Conservation (phyloP, 2,113 vertebrate species). For the Benitochromis conjunctus region DNA sequence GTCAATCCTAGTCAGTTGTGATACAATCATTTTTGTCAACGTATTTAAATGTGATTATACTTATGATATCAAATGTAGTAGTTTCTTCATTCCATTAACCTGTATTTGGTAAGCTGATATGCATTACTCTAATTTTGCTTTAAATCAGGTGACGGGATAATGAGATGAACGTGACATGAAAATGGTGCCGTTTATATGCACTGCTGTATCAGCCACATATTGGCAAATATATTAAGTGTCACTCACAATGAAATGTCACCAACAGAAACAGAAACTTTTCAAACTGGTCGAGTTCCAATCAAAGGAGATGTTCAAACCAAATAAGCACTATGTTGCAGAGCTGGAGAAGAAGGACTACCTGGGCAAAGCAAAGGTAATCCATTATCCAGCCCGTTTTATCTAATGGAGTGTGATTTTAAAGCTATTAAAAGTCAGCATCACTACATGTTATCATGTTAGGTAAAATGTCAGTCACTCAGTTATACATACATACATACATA, state of each 20-base stretch:
- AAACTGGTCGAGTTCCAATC: slow-evolving; percentile 75
- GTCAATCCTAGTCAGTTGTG: slow-evolving; percentile 79
- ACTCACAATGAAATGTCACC: background rate
- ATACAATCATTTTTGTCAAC: accelerated
- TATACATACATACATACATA: no score
- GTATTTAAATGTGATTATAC: background rate
- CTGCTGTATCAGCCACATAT: no score
- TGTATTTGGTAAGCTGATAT: background rate
- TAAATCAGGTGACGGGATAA: background rate
- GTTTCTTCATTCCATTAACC: background rate
- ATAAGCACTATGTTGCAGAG: slow-evolving; percentile 92
- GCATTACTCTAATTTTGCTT: background rate
- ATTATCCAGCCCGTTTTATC: background rate
- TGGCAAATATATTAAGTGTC: background rate
- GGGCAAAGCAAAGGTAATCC: slow-evolving; percentile 87
- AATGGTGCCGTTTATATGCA: accelerated
- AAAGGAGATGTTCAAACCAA: slow-evolving; percentile 86
- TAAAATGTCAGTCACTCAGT: background rate
- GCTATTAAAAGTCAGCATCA: background rate
- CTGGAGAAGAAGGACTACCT: slow-evolving; percentile 95
- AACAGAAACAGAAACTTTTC: slow-evolving; percentile 87
- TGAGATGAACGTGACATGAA: background rate
- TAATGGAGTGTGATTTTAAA: background rate
- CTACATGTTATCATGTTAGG: background rate
- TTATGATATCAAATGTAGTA: background rate